These are phyloP conservation scores for Spongilla lacustris DNA, from an alignment of 37 sponge, comb jelly and placozoan species.

Conservation along the genomic window DNA sequence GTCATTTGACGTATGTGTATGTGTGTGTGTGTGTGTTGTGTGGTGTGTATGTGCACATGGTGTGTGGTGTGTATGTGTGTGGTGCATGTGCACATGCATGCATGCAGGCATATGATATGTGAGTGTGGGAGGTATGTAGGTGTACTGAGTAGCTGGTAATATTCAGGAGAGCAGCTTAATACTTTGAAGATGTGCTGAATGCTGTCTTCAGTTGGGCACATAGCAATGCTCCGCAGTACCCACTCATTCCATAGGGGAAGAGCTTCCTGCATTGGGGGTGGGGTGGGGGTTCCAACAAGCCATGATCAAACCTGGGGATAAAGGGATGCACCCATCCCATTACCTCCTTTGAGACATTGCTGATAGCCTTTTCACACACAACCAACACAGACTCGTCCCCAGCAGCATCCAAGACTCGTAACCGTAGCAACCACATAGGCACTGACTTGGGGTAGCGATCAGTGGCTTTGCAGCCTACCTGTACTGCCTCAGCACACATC, in stretches of 20 bases:
- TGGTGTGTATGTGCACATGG: no score
- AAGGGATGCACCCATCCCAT: background rate
- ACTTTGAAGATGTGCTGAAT: slow-evolving; percentile 45
- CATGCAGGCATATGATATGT: slow-evolving; percentile 9
- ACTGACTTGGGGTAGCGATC: slow-evolving; percentile 24
- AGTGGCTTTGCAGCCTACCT: background rate
- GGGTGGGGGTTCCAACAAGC: no score
- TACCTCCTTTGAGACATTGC: slow-evolving; percentile 31
- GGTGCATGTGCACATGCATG: slow-evolving; percentile 19
- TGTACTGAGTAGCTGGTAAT: background rate
- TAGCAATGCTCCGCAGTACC: slow-evolving; percentile 4
- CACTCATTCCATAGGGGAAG: slow-evolving; percentile 56
- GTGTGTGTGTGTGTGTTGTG: slow-evolving; percentile 12
- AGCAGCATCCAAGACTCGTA: background rate
- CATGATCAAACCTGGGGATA: no score
- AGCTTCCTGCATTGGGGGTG: slow-evolving; percentile 34
- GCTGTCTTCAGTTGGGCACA: background rate
- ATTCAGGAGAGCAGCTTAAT: background rate
- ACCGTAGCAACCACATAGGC: slow-evolving; percentile 26
- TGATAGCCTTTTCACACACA: background rate
- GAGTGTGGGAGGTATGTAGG: background rate
- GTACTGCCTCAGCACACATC: background rate
- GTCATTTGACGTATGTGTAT: background rate
- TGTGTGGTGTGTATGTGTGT: slow-evolving; percentile 32
- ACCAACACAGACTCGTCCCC: background rate